A percentile compares a stretch with the other conserved stretches of the same genome.
Evolutionary conservation across 2,888 invertebrate genomes (phyloP).

Genomic region (Hypolimnas misippus): DNA sequence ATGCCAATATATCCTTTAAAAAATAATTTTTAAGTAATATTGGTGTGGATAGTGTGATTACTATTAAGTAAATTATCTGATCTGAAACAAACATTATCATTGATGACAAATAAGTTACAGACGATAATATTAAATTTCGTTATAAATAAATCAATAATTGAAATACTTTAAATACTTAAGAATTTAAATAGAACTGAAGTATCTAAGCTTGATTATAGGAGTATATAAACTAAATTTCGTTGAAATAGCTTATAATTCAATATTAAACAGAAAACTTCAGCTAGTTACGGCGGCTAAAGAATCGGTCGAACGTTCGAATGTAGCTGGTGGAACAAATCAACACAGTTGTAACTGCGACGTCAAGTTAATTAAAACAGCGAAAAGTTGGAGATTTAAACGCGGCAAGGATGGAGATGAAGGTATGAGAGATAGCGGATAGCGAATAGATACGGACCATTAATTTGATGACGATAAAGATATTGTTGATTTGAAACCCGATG

Average conservation of each 20-base stretch:
- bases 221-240: background rate
- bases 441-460: background rate
- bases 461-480: background rate
- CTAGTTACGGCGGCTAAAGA: conserved; percentile 43
- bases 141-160: no score
- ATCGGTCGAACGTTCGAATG: conserved; percentile 46
- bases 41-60: background rate
- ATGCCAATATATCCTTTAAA: conserved; percentile 1
- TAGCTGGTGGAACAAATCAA: conserved; percentile 64
- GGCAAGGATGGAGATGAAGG: conserved; percentile 34
- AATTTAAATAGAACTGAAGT: background rate
- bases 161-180: background rate
- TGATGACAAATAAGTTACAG: no score
- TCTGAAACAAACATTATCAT: background rate
- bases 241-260: conserved; percentile 27
- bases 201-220: background rate
- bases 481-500: background rate
- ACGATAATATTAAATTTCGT: no score
- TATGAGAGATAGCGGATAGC: conserved; percentile 6
- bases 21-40: background rate
- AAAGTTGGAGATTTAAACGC: conserved; percentile 77
- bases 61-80: background rate
- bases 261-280: conserved; percentile 38
- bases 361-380: conserved; percentile 81
- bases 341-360: conserved; percentile 75